These are phyloP conservation scores for Myzus persicae DNA, from an alignment of 1,140 invertebrate genomes.

Conservation along the genomic window DNA sequence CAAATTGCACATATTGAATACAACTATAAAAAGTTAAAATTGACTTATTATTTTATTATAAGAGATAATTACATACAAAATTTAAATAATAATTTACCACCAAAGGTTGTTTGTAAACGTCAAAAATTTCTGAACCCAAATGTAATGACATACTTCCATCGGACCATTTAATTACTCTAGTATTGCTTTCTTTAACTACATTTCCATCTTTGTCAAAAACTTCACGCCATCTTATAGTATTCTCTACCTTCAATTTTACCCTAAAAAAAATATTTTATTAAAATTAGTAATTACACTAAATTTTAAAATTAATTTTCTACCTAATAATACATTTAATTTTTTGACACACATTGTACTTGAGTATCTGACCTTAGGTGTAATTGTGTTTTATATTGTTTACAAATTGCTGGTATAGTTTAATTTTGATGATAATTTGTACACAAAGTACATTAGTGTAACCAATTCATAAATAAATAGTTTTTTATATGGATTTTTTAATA, in stretches of 20 bases:
- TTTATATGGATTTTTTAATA: neutral
- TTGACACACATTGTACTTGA: neutral
- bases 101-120: conserved; percentile 92
- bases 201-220: conserved; percentile 84
- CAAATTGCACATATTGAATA: neutral
- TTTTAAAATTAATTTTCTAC: neutral
- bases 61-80: neutral
- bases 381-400: neutral
- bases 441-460: neutral
- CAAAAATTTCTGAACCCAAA: conserved; percentile 96
- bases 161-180: conserved; percentile 94
- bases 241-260: conserved; percentile 93
- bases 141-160: conserved; percentile 98
- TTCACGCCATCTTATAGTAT: conserved; percentile 96
- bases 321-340: neutral
- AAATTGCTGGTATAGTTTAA: neutral
- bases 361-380: neutral
- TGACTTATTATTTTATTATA: neutral
- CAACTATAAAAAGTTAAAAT: neutral
- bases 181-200: conserved; percentile 90
- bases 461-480: neutral
- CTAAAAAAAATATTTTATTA: conserved; percentile 64
- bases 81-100: conserved; percentile 69
- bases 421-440: neutral
- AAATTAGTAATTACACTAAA: neutral